Percentiles rank a stretch among this genome's conserved stretches.
Evolutionary conservation across 2,797 vertebrate species (phyloP).

Genomic region (Pantherophis vulpinus): DNA sequence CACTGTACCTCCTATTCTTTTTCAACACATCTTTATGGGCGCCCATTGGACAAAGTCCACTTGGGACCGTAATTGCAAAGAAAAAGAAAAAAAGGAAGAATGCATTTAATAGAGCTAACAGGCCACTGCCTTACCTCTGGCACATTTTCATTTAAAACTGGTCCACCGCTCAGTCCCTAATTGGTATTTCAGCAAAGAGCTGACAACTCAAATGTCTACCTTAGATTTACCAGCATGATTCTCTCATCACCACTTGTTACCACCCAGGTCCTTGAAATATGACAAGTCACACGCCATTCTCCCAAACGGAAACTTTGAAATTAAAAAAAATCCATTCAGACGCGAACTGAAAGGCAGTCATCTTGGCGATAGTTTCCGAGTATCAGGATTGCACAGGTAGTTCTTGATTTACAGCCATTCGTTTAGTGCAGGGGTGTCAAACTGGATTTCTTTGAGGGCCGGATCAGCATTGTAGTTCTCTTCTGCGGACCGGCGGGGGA

Average conservation of each 20-base stretch:
- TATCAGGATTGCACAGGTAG: background rate
- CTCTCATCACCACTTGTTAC: background rate
- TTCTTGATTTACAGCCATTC: background rate
- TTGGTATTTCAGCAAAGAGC: slow-evolving; percentile 35
- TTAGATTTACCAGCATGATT: background rate
- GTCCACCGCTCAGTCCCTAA: slow-evolving; percentile 26
- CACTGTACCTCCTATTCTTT: background rate
- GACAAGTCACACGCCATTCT: background rate
- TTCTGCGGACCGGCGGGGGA: too few species aligned
- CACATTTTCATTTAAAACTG: slow-evolving; percentile 29
- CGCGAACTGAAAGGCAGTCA: slow-evolving; percentile 17
- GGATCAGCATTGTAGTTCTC: too few species aligned
- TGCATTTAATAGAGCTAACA: slow-evolving; percentile 26
- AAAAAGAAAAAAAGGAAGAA: slow-evolving; percentile 26
- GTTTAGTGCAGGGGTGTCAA: background rate
- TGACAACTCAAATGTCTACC: background rate
- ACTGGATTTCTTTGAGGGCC: too few species aligned
- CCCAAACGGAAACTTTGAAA: slow-evolving; percentile 6
- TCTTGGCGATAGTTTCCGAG: background rate
- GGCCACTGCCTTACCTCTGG: background rate
- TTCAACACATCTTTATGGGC: background rate
- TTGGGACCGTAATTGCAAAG: slow-evolving; percentile 5
- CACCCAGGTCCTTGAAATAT: slow-evolving; percentile 30
- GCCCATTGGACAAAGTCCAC: slow-evolving; percentile 1
- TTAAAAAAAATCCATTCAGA: slow-evolving; percentile 4